Evolutionary conservation across 2,113 vertebrate species (phyloP), one percentile per base, ranked within the genome.

Genomic region (Corvus cornix): DNA sequence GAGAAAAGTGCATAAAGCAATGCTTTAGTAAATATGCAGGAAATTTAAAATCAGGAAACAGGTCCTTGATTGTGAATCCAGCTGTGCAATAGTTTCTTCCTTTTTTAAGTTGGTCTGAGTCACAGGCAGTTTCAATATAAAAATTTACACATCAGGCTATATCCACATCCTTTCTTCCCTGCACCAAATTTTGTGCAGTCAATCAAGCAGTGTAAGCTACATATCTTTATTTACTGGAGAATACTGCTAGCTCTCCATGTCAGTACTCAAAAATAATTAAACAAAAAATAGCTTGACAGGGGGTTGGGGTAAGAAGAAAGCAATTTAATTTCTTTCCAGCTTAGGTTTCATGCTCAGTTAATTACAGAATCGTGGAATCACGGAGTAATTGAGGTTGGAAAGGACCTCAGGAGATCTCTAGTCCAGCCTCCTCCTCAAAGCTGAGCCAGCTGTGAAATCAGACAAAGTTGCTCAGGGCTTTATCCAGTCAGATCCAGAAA

Each of bases 291-390:
- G 76, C 81, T 94, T 93, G 86, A 60, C 76, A 75, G 83, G 23
- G 82, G 37, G 5, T 16, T 90, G 66, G 44, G 52, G 49, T 90
- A 82, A 87, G 88, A 84, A 95, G 53, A 93, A 93, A 90, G 76
- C 64, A 94, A 89, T 97, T 94, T 96, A 84, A 93, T 96, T 96
- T 96, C 64, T 94, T 64, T 93, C 33, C 80, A 94, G 73, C 83
- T 93, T 84, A 87, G 81, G 88, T 73, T 94, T 92, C 86, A 76
- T 81, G 73, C 69, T 96, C 69, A 81, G 80, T 95, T 97, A 96
- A 97, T 95, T 96, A 96, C 76, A 93, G 95, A 95, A 89, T 81
- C 4, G 2, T 68, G 58, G 70, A 91, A 94, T 87, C 67, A 52
- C 52, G 89, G 90, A 90, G 92, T 94, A 93, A 93, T 85, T 93